phyloP scores from a whole-genome alignment of 1,140 invertebrate species.

The Araneus ventricosus region DNA sequence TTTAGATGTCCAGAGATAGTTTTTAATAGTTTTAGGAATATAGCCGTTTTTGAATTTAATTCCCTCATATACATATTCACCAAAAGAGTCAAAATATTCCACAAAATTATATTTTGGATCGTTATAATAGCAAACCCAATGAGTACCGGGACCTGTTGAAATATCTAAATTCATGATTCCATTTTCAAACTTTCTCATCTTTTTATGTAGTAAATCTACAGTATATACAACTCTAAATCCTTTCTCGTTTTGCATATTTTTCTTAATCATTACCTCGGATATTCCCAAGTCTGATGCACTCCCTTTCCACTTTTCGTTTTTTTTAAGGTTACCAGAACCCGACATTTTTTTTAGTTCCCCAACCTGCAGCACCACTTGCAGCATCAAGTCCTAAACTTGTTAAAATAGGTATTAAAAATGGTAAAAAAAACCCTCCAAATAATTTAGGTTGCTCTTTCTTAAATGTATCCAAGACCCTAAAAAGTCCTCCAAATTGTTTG shows the following conservation, averaged over 20 bases:
- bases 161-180: constrained; percentile 43
- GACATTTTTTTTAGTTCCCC: constrained; percentile 33
- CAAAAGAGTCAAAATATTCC: constrained; percentile 36
- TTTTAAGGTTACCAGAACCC: background rate
- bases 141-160: constrained; percentile 37
- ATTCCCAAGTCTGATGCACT: constrained; percentile 54
- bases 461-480: background rate
- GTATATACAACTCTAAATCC: background rate
- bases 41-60: background rate
- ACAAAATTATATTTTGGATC: constrained; percentile 42
- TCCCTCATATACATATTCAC: background rate
- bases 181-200: constrained; percentile 14
- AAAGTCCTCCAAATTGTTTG: no score
- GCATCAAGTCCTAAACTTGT: background rate
- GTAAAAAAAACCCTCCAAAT: no score
- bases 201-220: constrained; percentile 34
- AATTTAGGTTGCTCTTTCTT: no score
- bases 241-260: constrained; percentile 40
- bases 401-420: no score
- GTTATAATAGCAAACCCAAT: constrained; percentile 60
- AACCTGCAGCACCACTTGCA: background rate
- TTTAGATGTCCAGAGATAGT: no score
- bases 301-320: constrained; percentile 38
- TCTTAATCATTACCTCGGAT: background rate
- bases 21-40: background rate